Base-by-base conservation (phyloP, 37 sponge, comb jelly and placozoan genomes). In the Chondrosia reniformis region DNA sequence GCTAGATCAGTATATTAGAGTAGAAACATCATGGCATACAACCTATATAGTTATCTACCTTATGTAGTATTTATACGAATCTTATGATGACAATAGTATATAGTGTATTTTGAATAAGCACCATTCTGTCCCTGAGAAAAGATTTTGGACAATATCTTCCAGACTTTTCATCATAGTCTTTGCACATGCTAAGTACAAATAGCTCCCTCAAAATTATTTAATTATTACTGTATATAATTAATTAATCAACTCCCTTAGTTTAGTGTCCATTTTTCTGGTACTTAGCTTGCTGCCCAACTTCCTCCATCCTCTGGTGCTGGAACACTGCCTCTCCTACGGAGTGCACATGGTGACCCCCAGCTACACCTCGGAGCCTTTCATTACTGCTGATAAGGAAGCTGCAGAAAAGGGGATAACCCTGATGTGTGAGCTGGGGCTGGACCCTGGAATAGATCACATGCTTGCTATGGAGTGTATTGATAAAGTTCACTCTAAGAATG, bases 391-490 rank as follows among this genome's bases (percentile, higher is more conserved):
- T 52, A 40, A 65, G 34, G 54, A 73, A 30, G 96, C 94, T 12
- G 33, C 36, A 24, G 93, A 91, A 32, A 75, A 78, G 8, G 87
- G 85, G 0, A 41, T 98, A 46, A 86, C 78, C 10, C 21, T 98
- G 59, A 33, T 98, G 75, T 95, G 95, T 75, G 99, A 98, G 66
- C 69, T 89, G 22, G 99, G 99, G 0, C 77, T 98, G 36, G 99
- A 98, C 52, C 99, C 99, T 52, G 99, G 99, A 45, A 89, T 98
- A 12, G 99, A 98, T 62, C 99, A 98, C 85, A 84, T 98, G 91
- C 82, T 95, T 80, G 96, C 99, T 32, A 82, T 93, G 84, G 59
- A 88, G 83, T 92, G 91, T 46, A 80, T 98, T 76, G 91, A 92
- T 34, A 84, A 95, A 4, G 89, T 86, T 33, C 87, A 88, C 27